A percentile compares a stretch with the other conserved stretches of the same genome.
Conservation (phyloP, 2,888 invertebrate genomes). For the Drosophila maculinotata region DNA sequence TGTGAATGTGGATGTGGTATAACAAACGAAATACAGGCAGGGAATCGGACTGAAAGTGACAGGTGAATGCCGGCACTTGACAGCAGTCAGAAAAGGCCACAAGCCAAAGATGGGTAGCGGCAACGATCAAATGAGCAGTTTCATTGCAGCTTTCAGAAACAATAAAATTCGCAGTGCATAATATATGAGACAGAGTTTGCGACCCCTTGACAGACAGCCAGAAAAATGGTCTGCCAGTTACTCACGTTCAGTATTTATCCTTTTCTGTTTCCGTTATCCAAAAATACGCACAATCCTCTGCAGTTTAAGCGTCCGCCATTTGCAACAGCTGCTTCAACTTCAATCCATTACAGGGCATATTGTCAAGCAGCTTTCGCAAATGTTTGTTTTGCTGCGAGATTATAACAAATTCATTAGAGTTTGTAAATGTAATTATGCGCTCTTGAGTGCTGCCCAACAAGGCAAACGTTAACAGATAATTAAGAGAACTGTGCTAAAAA, state of each 20-base stretch:
- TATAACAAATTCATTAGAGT: constrained; percentile 76
- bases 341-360: constrained; percentile 54
- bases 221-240: constrained; percentile 35
- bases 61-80: constrained; percentile 40
- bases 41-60: constrained; percentile 25
- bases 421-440: constrained; percentile 64
- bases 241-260: constrained; percentile 23
- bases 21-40: constrained; percentile 17
- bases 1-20: constrained; percentile 2
- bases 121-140: constrained; percentile 36
- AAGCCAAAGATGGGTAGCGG: constrained; percentile 6
- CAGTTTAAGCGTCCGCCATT: constrained; percentile 41
- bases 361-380: constrained; percentile 21
- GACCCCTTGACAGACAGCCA: constrained; percentile 51
- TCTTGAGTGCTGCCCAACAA: constrained; percentile 22
- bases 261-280: constrained; percentile 16
- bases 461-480: constrained; percentile 20
- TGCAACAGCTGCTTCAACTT: constrained; percentile 4
- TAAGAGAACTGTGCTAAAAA: neutral
- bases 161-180: constrained; percentile 71
- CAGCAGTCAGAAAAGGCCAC: constrained; percentile 43
- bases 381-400: constrained; percentile 38
- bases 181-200: constrained; percentile 57
- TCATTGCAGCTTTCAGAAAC: constrained; percentile 68
- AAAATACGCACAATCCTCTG: constrained; percentile 36